Percentiles rank a stretch among this genome's conserved stretches.
Evolutionary conservation across 2,113 vertebrate species (phyloP).

Genomic region (Phoxinus phoxinus): DNA sequence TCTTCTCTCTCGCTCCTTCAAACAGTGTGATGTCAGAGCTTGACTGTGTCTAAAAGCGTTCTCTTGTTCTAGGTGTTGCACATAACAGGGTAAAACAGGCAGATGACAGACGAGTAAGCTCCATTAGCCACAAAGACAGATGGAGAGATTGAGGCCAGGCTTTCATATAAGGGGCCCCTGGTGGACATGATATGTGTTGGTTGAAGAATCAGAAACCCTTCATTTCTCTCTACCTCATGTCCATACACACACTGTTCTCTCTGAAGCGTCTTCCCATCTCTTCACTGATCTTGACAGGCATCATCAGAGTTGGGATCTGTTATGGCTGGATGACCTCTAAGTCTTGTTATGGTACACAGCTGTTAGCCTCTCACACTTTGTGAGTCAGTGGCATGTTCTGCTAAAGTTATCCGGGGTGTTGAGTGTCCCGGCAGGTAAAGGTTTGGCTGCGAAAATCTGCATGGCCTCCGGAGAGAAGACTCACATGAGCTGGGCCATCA

Average conservation of each 20-base stretch:
- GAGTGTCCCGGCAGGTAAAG: conserved; percentile 8
- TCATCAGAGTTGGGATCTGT: conserved; percentile 2
- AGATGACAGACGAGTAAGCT: conserved; percentile 37
- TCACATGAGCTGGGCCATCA: neutral
- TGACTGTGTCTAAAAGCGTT: conserved; percentile 40
- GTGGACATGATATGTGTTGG: neutral
- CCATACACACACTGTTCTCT: conserved; percentile 20
- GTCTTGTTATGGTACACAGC: conserved; percentile 10
- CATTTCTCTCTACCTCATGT: conserved; percentile 11
- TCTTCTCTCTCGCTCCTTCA: conserved; percentile 3
- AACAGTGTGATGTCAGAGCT: conserved; percentile 39
- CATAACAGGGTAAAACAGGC: conserved; percentile 30
- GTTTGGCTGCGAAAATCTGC: conserved; percentile 18
- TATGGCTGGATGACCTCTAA: conserved; percentile 11
- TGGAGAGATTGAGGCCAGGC: neutral
- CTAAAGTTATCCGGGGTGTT: conserved; percentile 19
- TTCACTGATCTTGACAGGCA: conserved; percentile 23
- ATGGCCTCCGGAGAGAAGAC: neutral
- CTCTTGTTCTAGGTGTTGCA: conserved; percentile 34
- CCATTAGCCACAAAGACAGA: conserved; percentile 33
- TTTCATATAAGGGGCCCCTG: conserved; percentile 10
- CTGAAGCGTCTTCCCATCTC: neutral
- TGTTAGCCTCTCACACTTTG: conserved; percentile 29
- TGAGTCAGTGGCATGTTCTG: conserved; percentile 11
- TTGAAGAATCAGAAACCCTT: conserved; percentile 31